These are phyloP conservation scores for Anableps anableps DNA, from an alignment of 2,797 vertebrate genomes.

Conservation along the genomic window DNA sequence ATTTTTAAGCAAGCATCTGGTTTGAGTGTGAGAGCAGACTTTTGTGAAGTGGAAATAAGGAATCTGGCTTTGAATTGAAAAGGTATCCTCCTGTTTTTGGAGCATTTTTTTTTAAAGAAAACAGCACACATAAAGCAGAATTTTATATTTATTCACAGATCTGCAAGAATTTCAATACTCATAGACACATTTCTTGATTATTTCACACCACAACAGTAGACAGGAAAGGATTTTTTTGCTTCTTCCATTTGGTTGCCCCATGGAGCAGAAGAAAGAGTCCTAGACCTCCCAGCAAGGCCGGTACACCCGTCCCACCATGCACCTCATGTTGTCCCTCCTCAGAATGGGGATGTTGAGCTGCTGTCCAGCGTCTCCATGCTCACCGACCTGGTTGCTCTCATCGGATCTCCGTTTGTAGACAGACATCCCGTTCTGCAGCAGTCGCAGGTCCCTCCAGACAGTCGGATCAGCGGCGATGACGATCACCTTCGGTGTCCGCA, in stretches of 20 bases:
- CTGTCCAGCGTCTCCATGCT: conserved; percentile 46
- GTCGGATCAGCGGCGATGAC: conserved; percentile 66
- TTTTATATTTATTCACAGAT: conserved; percentile 61
- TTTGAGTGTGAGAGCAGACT: too few relatives aligned
- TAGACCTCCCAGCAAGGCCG: conserved; percentile 85
- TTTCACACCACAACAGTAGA: conserved; percentile 38
- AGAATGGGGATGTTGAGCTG: conserved; percentile 74
- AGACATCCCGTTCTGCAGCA: conserved; percentile 55
- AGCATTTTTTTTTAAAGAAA: background rate
- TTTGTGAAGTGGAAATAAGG: too few relatives aligned
- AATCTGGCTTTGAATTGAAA: too few relatives aligned
- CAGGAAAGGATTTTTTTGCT: conserved; percentile 9
- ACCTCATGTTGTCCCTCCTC: conserved; percentile 82
- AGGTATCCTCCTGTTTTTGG: too few relatives aligned
- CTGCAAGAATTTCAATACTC: conserved; percentile 32
- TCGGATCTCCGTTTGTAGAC: conserved; percentile 65
- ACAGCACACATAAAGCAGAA: conserved; percentile 35
- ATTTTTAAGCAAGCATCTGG: too few relatives aligned
- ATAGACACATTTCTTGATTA: conserved; percentile 44
- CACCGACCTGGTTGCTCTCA: conserved; percentile 55
- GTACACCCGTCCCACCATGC: conserved; percentile 87
- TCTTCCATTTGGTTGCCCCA: conserved; percentile 3
- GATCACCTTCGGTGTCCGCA: conserved; percentile 64
- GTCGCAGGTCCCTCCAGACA: conserved; percentile 71
- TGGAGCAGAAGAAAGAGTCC: conserved; percentile 32